Evolutionary conservation across 1,140 invertebrate species (phyloP).

Genomic region (Platorchestia sp.): DNA sequence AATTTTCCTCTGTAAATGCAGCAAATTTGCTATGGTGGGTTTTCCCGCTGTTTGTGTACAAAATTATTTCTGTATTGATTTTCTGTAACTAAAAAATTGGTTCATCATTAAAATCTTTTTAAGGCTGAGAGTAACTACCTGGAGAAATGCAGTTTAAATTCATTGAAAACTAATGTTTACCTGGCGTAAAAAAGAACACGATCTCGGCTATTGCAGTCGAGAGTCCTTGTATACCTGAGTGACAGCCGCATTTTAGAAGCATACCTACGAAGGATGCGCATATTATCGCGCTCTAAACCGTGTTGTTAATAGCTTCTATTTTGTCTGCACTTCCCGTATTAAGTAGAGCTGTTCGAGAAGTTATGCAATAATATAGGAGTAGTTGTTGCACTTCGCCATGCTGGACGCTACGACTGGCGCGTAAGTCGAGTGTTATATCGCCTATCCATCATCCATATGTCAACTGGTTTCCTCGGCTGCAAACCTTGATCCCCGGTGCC

Average conservation of each 20-base stretch:
- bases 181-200: background rate
- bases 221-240: background rate
- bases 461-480: background rate
- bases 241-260: background rate
- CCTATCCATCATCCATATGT: background rate
- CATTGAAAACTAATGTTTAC: background rate
- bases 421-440: background rate
- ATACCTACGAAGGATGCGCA: background rate
- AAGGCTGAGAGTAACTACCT: background rate
- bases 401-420: background rate
- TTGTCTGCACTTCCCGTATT: background rate
- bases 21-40: background rate
- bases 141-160: background rate
- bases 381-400: background rate
- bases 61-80: background rate
- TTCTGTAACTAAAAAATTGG: background rate
- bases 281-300: background rate
- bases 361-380: background rate
- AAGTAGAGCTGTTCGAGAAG: background rate
- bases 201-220: background rate
- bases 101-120: background rate
- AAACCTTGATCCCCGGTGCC: background rate
- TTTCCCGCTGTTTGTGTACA: background rate
- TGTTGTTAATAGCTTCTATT: background rate
- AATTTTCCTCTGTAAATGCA: background rate